Evolutionary conservation across 2,113 vertebrate species (phyloP), one percentile per base, ranked within the genome.

Genomic region (Petrocephalus microphthalmus): DNA sequence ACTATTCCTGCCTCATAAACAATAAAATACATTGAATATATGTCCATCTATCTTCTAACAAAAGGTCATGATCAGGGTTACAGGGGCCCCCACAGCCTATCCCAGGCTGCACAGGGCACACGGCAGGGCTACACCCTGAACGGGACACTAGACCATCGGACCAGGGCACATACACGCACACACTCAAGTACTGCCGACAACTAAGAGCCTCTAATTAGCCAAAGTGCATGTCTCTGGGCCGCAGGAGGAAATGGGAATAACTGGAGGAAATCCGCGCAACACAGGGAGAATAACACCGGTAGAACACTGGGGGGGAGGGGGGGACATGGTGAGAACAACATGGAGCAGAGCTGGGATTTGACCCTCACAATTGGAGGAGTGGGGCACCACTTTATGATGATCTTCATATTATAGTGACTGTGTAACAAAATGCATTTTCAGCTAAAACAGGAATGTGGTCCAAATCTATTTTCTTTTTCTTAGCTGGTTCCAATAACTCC

Each of bases 401-500:
- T 84, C 22, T 42, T 78, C 17, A 78, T 78, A 3, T 67, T 29
- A 67, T 25, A 10, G 25, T 67, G 25, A 11, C 60, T 67, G 57
- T 25, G 3, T 37, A 74, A 74, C 8, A 37, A 17, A 54, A 53
- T 45, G 8, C n/a, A 85, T 53, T 7, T 85, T 52, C 42, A 15
- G 19, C 5, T 84, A 25, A 52, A 84, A 33, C 20, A 53, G 47
- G 13, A 52, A 29, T 84, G 20, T 47, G 25, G n/a, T 13, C 49
- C 10, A 85, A 53, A 88, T 29, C 10, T 10, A 86, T 11, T 17
- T 2, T 87, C 64, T 86, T 85, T 42, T 54, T 87, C 29, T 0
- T 89, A 95, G 95, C 84, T 47, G 91, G 33, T 52, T 4, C 87
- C 29, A 90, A 60, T 2, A 94, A 95, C 13, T 53, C 90, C 1